These are phyloP conservation scores for Gymnodraco acuticeps DNA, from an alignment of 2,797 vertebrate species.

Conservation along the genomic window DNA sequence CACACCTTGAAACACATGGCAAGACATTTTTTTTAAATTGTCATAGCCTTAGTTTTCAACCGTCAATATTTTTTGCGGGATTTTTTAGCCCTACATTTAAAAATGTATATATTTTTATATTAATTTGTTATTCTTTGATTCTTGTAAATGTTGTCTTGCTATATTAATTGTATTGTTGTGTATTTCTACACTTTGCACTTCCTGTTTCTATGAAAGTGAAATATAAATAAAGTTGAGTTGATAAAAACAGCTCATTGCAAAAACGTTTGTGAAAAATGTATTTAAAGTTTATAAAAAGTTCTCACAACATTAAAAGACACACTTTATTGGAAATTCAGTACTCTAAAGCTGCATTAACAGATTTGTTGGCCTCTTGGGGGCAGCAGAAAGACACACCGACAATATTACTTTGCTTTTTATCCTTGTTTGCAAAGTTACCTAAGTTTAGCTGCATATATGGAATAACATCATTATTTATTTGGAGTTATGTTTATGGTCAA, in stretches of 20 bases:
- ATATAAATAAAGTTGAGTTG: too few species aligned
- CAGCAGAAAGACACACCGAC: background rate
- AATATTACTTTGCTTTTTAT: background rate
- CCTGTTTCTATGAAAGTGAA: too few species aligned
- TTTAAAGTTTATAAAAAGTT: background rate
- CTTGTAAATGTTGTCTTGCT: too few species aligned
- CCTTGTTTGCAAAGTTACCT: background rate
- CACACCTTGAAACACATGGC: slow-evolving; percentile 23
- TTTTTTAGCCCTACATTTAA: too few species aligned
- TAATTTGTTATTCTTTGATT: too few species aligned
- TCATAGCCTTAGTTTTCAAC: too few species aligned
- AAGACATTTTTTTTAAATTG: background rate
- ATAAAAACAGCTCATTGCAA: background rate
- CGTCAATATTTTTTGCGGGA: too few species aligned
- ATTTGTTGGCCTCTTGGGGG: background rate
- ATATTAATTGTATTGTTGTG: too few species aligned
- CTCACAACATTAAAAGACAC: background rate
- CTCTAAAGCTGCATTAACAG: background rate
- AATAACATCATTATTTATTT: background rate
- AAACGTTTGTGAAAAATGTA: background rate
- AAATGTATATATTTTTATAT: too few species aligned
- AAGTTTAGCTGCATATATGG: background rate
- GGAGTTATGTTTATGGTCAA: background rate
- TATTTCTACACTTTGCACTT: too few species aligned
- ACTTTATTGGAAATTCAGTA: background rate